A percentile compares a stretch with the other conserved stretches of the same genome.
Conservation (phyloP, 2,113 vertebrate species). For the Cettia cetti region DNA sequence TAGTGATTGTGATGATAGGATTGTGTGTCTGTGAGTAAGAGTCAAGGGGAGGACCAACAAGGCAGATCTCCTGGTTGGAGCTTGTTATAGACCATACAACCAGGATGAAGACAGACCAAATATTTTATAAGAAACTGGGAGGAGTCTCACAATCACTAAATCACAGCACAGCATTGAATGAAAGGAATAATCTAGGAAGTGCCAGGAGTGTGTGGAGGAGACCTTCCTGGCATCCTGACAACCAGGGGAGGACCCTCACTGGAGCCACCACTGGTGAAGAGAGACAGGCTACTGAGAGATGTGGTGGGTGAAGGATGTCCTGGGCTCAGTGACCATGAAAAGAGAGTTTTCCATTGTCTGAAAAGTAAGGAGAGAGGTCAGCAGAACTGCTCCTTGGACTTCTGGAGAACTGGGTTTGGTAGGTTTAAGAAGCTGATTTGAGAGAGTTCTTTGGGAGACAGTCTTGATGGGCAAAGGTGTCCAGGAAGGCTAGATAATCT, state of each 20-base stretch:
- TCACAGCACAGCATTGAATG: not conserved
- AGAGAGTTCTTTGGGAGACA: no score
- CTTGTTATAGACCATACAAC: not conserved
- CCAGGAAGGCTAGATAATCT: not conserved
- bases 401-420: not conserved
- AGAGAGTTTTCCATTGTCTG: not conserved
- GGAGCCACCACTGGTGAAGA: not conserved
- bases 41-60: not conserved
- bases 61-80: not conserved
- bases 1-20: not conserved
- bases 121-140: not conserved
- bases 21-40: not conserved
- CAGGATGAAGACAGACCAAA: not conserved
- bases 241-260: not conserved
- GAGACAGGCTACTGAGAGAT: not conserved
- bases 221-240: not conserved
- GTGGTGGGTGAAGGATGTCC: not conserved
- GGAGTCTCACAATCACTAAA: not conserved
- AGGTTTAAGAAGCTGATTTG: fast-evolving
- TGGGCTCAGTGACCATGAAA: fast-evolving
- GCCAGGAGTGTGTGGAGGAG: not conserved
- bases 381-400: not conserved
- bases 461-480: not conserved
- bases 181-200: not conserved
- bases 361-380: not conserved